phyloP scores from a whole-genome alignment of 1,140 invertebrate species.

The Chionoecetes opilio region DNA sequence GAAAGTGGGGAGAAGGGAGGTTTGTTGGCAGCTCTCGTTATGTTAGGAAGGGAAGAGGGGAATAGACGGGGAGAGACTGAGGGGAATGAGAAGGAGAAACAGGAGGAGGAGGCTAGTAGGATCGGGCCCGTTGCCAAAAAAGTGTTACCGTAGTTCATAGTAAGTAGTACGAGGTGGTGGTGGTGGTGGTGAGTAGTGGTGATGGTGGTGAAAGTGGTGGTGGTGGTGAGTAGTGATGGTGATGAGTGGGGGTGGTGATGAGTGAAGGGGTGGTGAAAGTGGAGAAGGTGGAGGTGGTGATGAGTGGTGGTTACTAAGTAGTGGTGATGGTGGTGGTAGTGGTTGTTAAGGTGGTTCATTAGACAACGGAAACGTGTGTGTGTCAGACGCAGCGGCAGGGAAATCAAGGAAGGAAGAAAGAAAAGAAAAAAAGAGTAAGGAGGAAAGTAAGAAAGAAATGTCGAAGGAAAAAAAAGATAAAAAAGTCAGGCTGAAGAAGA shows the following conservation, averaged over 20 bases:
- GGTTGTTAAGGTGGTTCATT: background rate
- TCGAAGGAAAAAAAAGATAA: too few relatives aligned
- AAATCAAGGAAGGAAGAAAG: background rate
- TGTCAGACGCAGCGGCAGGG: background rate
- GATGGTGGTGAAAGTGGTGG: background rate
- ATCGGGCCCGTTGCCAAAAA: background rate
- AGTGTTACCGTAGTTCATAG: background rate
- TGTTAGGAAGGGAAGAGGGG: constrained; percentile 20
- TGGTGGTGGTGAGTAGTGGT: constrained; percentile 1
- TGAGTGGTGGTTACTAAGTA: background rate
- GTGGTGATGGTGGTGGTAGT: background rate
- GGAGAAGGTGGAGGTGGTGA: background rate
- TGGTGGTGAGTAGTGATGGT: background rate
- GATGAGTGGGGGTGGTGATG: background rate
- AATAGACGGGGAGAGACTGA: background rate
- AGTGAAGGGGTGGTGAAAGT: background rate
- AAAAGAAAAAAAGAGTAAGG: background rate
- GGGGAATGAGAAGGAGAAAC: background rate
- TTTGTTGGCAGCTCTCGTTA: background rate
- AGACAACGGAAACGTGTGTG: background rate
- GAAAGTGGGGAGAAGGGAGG: background rate
- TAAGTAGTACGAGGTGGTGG: background rate
- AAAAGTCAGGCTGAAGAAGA: background rate
- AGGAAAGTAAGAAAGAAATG: background rate
- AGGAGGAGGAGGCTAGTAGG: background rate